Conservation (phyloP, 2,113 vertebrate species). For the Protomyctophum bolini region DNA sequence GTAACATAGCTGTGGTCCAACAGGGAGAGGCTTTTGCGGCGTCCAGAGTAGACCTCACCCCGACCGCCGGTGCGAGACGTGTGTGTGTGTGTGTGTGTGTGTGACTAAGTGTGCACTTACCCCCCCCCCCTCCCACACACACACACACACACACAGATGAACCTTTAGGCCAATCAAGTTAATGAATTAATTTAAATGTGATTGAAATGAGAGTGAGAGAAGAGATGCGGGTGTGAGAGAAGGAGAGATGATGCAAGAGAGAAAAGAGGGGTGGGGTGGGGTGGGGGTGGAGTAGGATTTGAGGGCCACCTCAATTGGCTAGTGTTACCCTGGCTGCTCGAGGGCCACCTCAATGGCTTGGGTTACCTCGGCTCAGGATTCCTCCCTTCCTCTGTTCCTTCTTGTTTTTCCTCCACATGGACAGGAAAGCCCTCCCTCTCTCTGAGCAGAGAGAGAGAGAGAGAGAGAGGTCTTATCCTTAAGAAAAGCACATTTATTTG, state of each 20-base stretch:
- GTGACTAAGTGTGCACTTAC: not conserved
- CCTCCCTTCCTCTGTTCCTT: conserved; percentile 37
- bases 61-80: not conserved
- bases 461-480: conserved; percentile 54
- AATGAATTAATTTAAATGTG: too few species aligned
- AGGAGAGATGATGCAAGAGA: conserved; percentile 28
- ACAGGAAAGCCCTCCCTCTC: conserved; percentile 64
- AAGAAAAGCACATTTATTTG: conserved; percentile 64
- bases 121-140: too few species aligned
- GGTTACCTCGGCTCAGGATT: conserved; percentile 67
- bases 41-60: conserved; percentile 38
- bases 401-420: conserved; percentile 45
- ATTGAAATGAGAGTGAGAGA: not conserved
- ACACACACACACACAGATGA: too few species aligned
- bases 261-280: not conserved
- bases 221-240: not conserved
- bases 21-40: conserved; percentile 31
- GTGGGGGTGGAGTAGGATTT: conserved; percentile 37
- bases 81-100: conserved; percentile 26
- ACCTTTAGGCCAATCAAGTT: too few species aligned
- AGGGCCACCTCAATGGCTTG: conserved; percentile 71
- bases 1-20: conserved; percentile 56
- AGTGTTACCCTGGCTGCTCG: conserved; percentile 58
- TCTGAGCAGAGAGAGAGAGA: conserved; percentile 34
- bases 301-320: conserved; percentile 69